Evolutionary conservation across 2,113 vertebrate genomes (phyloP).

Genomic region (Coryphaenoides rupestris): DNA sequence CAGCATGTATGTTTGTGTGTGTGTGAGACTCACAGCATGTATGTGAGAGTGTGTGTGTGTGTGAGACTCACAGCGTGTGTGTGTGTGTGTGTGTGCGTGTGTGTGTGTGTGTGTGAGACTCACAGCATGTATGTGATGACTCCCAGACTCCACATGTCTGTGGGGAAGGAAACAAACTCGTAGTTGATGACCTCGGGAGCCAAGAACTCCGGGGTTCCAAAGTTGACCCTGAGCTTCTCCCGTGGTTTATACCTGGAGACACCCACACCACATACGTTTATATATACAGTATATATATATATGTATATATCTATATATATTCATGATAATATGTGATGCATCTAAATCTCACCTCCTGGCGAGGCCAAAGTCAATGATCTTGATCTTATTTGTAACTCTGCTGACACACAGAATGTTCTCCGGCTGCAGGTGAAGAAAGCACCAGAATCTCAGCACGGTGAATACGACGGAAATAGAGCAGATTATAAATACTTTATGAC

Average conservation of each 20-base stretch:
- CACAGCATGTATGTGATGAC: constrained; percentile 98
- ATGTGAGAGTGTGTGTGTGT: neutral
- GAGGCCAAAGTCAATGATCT: constrained; percentile 98
- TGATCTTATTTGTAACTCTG: constrained; percentile 90
- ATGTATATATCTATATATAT: no score
- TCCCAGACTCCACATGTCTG: constrained; percentile 98
- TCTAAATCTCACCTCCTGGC: constrained; percentile 84
- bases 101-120: constrained; percentile 57
- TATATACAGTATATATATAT: no score
- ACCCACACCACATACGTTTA: no score
- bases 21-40: neutral
- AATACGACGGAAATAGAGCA: no score
- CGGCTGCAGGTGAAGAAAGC: constrained; percentile 77
- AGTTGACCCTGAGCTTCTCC: constrained; percentile 93
- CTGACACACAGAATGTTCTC: constrained; percentile 98
- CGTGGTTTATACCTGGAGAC: constrained; percentile 87
- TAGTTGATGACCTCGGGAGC: constrained; percentile 97
- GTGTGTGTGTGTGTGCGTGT: constrained; percentile 1
- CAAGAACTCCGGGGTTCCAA: constrained; percentile 95
- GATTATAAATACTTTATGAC: no score
- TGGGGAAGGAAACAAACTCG: constrained; percentile 95
- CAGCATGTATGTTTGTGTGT: constrained; percentile 2
- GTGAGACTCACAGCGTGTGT: neutral
- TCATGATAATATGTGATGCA: neutral
- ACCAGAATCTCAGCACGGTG: neutral